Evolutionary conservation across 2,797 vertebrate genomes (phyloP).

Genomic region (Psittacula derbiana): DNA sequence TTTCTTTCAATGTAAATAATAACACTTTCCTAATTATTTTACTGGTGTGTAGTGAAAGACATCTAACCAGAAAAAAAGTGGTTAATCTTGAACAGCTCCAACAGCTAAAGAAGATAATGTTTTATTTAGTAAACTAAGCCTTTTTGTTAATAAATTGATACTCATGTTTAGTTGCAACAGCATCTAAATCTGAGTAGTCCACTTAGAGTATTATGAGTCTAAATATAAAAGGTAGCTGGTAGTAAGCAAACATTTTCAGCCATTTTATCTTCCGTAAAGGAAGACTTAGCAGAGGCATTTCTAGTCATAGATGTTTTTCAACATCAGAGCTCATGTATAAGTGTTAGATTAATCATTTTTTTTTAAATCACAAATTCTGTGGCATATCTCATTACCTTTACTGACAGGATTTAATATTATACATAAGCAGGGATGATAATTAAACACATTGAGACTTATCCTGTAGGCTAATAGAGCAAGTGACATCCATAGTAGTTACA

Average conservation of each 20-base stretch:
- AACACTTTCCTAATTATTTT: neutral
- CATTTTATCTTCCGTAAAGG: neutral
- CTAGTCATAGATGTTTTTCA: neutral
- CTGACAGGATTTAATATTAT: neutral
- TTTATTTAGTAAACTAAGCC: neutral
- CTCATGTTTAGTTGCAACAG: neutral
- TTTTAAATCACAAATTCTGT: neutral
- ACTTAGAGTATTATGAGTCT: neutral
- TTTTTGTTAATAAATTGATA: neutral
- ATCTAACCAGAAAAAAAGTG: neutral
- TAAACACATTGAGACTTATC: neutral
- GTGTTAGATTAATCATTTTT: neutral
- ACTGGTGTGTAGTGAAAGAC: neutral
- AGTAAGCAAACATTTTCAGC: neutral
- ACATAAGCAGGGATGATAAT: neutral
- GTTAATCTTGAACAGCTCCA: neutral
- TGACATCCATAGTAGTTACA: neutral
- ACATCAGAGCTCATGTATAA: accelerated
- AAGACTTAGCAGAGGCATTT: neutral
- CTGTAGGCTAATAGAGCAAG: neutral
- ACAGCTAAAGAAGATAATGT: neutral
- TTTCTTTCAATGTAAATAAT: neutral
- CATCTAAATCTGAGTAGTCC: neutral
- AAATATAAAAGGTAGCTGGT: neutral
- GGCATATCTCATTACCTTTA: neutral